A percentile compares a stretch with the other conserved stretches of the same genome.
These are phyloP conservation scores for Proterorhinus semilunaris DNA, from an alignment of 2,113 vertebrate genomes.

Conservation along the genomic window DNA sequence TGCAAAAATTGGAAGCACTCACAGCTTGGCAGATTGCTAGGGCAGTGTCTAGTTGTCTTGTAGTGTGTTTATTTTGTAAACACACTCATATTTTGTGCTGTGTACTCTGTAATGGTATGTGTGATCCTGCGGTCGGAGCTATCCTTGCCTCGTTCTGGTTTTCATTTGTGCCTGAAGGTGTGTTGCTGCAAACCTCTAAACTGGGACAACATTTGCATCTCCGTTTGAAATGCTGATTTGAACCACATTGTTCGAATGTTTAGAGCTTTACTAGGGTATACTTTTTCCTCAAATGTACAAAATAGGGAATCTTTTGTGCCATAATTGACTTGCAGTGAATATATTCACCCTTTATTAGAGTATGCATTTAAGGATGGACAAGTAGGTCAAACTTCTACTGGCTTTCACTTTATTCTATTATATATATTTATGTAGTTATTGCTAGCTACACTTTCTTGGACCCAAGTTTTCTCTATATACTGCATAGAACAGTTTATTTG, in stretches of 20 bases:
- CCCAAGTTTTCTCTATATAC: slow-evolving; percentile 18
- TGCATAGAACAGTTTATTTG: slow-evolving; percentile 23
- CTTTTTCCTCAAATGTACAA: too few species aligned
- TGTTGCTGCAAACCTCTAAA: slow-evolving; percentile 32
- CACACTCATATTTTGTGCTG: slow-evolving; percentile 9
- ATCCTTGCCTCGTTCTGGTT: slow-evolving; percentile 7
- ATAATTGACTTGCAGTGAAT: too few species aligned
- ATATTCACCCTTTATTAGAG: too few species aligned
- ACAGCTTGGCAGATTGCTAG: neutral
- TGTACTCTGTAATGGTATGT: slow-evolving; percentile 20
- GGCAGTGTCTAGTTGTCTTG: neutral
- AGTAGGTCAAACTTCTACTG: too few species aligned
- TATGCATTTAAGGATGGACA: too few species aligned
- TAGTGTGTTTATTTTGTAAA: neutral
- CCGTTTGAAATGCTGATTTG: slow-evolving; percentile 27
- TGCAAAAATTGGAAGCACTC: neutral
- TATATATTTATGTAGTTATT: too few species aligned
- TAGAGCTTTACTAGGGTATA: neutral
- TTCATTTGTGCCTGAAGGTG: slow-evolving; percentile 24
- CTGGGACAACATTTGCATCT: slow-evolving; percentile 55
- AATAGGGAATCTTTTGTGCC: too few species aligned
- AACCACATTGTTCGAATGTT: neutral
- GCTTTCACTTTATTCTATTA: too few species aligned
- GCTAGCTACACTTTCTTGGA: neutral
- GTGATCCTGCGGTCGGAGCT: slow-evolving; percentile 8